phyloP scores from a whole-genome alignment of 2,797 vertebrate genomes.

The Gymnothorax javanicus region DNA sequence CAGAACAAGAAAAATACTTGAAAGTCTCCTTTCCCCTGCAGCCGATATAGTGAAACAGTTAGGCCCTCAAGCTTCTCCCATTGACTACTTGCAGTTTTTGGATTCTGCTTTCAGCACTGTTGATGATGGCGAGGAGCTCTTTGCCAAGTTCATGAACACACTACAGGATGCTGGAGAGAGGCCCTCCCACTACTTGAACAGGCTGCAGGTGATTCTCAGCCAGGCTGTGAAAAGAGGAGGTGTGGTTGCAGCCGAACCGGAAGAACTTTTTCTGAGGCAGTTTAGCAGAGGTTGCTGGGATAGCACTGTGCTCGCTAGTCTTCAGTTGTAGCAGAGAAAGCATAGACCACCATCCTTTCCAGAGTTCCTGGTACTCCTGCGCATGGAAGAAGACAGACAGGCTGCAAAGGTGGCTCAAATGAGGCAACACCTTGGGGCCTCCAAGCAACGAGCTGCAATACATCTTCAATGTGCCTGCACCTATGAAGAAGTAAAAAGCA shows the following conservation, averaged over 20 bases:
- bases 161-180: constrained; percentile 26
- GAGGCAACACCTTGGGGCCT: constrained; percentile 27
- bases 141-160: too few relatives aligned
- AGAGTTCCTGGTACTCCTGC: constrained; percentile 24
- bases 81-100: constrained; percentile 28
- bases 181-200: constrained; percentile 27
- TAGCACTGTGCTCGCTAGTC: constrained; percentile 19
- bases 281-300: constrained; percentile 34
- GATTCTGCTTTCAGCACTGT: constrained; percentile 33
- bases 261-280: constrained; percentile 26
- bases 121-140: constrained; percentile 36
- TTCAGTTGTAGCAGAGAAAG: constrained; percentile 37
- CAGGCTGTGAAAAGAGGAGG: constrained; percentile 22
- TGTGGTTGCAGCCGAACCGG: constrained; percentile 15
- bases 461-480: not conserved
- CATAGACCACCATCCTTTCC: constrained; percentile 25
- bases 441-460: constrained; percentile 20
- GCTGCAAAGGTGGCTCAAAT: constrained; percentile 19
- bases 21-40: constrained; percentile 27
- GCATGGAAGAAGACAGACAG: constrained; percentile 17
- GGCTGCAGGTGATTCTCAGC: constrained; percentile 26
- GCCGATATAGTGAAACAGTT: constrained; percentile 33
- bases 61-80: not conserved
- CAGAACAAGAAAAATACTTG: constrained; percentile 22
- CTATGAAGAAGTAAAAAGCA: not conserved